A percentile compares a stretch with the other conserved stretches of the same genome.
phyloP scores from a whole-genome alignment of 2,888 invertebrate genomes.

The Drosophila fulvimacula region DNA sequence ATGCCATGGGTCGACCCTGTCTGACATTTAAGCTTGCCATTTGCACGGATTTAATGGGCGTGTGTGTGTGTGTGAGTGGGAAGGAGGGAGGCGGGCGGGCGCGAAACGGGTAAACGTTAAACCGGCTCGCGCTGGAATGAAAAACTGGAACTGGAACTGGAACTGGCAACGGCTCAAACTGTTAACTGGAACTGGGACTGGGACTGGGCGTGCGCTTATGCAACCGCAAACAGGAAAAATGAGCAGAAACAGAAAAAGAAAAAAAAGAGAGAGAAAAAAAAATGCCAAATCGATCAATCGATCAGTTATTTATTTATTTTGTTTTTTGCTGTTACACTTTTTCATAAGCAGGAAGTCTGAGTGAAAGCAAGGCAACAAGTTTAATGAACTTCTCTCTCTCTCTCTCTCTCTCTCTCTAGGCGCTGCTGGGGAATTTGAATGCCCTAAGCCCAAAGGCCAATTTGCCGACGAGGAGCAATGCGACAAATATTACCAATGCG shows the following conservation, averaged over 20 bases:
- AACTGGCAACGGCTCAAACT: conserved; percentile 21
- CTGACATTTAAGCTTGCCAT: conserved; percentile 45
- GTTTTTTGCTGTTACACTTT: conserved; percentile 41
- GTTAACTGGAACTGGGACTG: conserved; percentile 29
- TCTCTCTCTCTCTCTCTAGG: conserved; percentile 11
- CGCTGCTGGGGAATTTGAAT: conserved; percentile 87
- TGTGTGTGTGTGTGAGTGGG: not conserved
- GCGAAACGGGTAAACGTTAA: conserved; percentile 48
- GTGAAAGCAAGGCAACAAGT: conserved; percentile 49
- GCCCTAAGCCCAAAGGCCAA: conserved; percentile 92
- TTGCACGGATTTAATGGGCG: too few species aligned
- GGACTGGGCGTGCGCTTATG: conserved; percentile 34
- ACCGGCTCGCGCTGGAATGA: conserved; percentile 28
- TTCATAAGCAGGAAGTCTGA: conserved; percentile 38
- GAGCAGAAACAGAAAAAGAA: conserved; percentile 30
- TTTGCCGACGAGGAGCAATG: conserved; percentile 93
- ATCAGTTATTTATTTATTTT: conserved; percentile 9
- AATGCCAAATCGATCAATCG: conserved; percentile 38
- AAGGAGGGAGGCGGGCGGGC: not conserved
- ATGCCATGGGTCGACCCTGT: conserved; percentile 39
- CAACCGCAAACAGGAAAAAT: conserved; percentile 35
- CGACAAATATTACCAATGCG: conserved; percentile 94
- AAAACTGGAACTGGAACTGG: conserved; percentile 47
- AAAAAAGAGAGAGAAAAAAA: not conserved
- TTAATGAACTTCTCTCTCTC: conserved; percentile 48